Conservation (phyloP, 2,113 vertebrate genomes). For the Amphilophus citrinellus region DNA sequence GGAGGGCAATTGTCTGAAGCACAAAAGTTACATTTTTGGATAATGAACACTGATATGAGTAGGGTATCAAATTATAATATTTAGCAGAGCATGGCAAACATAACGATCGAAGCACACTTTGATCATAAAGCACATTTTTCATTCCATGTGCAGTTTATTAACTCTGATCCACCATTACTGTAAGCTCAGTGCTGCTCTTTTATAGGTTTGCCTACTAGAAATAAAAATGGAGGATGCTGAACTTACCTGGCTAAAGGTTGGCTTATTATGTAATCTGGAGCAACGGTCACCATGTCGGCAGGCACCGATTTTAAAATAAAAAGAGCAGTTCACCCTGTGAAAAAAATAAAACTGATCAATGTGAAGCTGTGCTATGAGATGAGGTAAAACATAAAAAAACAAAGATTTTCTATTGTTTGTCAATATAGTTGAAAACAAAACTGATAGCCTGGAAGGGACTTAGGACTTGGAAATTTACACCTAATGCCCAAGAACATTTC, state of each 20-base stretch:
- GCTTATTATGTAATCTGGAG: constrained; percentile 97
- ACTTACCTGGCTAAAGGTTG: constrained; percentile 95
- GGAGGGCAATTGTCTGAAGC: constrained; percentile 98
- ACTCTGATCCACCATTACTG: neutral
- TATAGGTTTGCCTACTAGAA: neutral
- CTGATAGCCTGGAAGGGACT: neutral
- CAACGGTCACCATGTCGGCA: constrained; percentile 98
- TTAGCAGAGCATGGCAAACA: neutral
- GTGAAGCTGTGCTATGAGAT: neutral
- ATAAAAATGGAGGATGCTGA: neutral
- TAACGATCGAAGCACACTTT: neutral
- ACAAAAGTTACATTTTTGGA: constrained; percentile 74
- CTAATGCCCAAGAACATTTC: neutral
- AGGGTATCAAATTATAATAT: neutral
- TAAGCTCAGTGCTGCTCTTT: neutral
- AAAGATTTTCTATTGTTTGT: neutral
- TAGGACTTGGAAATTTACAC: neutral
- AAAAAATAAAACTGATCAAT: constrained; percentile 49
- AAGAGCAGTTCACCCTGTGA: constrained; percentile 95
- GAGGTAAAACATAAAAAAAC: neutral
- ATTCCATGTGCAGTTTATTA: neutral
- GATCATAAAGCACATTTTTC: neutral
- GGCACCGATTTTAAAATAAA: constrained; percentile 99
- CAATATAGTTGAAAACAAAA: neutral
- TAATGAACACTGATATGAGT: neutral